phyloP scores from a whole-genome alignment of 2,888 invertebrate genomes.

The Cerastoderma edule region DNA sequence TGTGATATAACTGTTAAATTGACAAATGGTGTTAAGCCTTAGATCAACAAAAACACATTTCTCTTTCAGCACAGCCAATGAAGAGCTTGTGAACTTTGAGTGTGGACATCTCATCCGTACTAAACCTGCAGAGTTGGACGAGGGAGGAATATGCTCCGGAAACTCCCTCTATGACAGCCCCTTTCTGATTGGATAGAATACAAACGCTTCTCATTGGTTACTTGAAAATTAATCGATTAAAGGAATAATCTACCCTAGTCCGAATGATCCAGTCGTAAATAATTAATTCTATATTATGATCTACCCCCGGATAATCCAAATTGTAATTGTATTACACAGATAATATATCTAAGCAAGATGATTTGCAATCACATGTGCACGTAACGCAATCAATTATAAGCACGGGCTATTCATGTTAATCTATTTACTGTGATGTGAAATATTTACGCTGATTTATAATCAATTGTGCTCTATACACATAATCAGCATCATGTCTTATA shows the following conservation, averaged over 20 bases:
- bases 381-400: too few species aligned
- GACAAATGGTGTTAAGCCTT: too few species aligned
- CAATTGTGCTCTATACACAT: too few species aligned
- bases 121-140: conserved; percentile 40
- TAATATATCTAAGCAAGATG: too few species aligned
- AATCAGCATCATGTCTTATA: too few species aligned
- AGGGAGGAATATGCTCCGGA: conserved; percentile 41
- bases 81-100: conserved; percentile 41
- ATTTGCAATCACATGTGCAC: too few species aligned
- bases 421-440: too few species aligned
- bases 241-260: neutral
- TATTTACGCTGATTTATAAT: too few species aligned
- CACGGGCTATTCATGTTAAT: too few species aligned
- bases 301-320: neutral
- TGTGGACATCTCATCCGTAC: conserved; percentile 45
- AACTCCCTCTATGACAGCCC: conserved; percentile 37
- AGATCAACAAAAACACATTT: too few species aligned
- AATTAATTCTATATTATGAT: neutral
- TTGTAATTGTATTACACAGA: too few species aligned
- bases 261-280: neutral
- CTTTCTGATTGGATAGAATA: conserved; percentile 16
- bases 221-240: neutral
- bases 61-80: conserved; percentile 22
- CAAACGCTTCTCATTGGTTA: too few species aligned
- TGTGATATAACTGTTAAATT: neutral